Percentiles rank a stretch among this genome's conserved stretches.
phyloP scores from a whole-genome alignment of 2,888 invertebrate genomes.

The Agrotis segetum region DNA sequence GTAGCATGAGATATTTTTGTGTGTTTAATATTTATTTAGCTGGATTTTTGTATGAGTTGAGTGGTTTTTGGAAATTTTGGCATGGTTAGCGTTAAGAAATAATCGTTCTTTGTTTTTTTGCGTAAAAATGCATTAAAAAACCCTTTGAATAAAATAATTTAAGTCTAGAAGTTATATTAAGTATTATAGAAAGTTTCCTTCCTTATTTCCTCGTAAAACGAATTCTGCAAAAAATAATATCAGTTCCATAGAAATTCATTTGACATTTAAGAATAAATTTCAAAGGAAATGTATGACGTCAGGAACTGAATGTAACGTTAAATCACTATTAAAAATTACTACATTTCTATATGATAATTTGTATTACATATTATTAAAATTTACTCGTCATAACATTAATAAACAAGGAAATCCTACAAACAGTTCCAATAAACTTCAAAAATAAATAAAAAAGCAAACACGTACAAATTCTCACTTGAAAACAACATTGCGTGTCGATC shows the following conservation, averaged over 20 bases:
- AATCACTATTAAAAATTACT: neutral
- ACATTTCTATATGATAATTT: too few relatives aligned
- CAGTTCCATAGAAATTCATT: neutral
- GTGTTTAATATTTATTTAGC: neutral
- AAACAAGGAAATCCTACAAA: neutral
- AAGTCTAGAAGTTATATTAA: too few relatives aligned
- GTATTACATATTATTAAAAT: too few relatives aligned
- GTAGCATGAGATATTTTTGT: slow-evolving; percentile 31
- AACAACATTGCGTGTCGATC: slow-evolving; percentile 15
- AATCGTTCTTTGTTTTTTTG: neutral
- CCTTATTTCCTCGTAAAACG: neutral
- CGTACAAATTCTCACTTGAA: slow-evolving; percentile 11
- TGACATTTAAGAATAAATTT: too few relatives aligned
- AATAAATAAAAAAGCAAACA: neutral
- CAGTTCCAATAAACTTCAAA: neutral
- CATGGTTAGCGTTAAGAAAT: slow-evolving; percentile 12
- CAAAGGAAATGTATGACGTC: neutral
- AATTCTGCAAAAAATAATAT: neutral
- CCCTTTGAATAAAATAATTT: too few relatives aligned
- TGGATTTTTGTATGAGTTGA: slow-evolving; percentile 1
- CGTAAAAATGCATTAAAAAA: too few relatives aligned
- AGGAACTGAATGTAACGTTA: neutral
- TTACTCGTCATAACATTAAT: too few relatives aligned
- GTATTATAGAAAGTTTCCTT: slow-evolving; percentile 3
- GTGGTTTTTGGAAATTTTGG: slow-evolving; percentile 16